Evolutionary conservation across 2,888 invertebrate species (phyloP), one percentile per base, ranked within the genome.

Genomic region (Drosophila niveifrons): DNA sequence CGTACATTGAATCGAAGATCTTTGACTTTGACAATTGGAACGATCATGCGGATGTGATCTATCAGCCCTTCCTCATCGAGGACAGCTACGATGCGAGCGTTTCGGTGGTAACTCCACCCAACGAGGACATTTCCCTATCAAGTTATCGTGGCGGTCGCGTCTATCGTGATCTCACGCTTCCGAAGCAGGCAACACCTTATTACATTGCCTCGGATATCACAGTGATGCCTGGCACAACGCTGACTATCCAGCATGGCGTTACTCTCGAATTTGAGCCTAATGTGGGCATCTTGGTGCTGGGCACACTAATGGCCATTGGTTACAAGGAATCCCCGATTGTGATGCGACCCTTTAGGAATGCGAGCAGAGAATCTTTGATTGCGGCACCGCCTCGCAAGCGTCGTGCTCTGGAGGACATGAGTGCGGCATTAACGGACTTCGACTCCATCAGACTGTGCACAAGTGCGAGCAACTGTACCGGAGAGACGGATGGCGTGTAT

Each of bases 21-120:
- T 99, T 99, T 91, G 99, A 99, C 93, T 99, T 99, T 92, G 98
- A 99, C 91, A 99, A 99, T 91, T 99, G 99, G 99, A 99, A 99
- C 91, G 97, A 98, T 92, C 98, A 98, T 91, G 98, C 98, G 0
- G 95, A 98, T 56, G 99, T 98, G 0, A 94, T 96, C 11, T 99
- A 96, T 92, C 94, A 96, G 59, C 99, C 99, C 0, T 99, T 95
- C 91, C 94, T 98, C 64, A 94, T 96, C 0, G 95, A 95, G 90
- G 95, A 97, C 76, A 94, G 94, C 52, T 95, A 97, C 83, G 96
- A 96, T 74, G 94, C 96, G 0, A 96, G 96, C 80, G 93, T 96
- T 29, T 97, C 97, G 0, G 94, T 95, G 1, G 94, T 95, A 0
- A 78, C 86, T 0, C 83, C 82, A 6, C 81, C 81, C 3, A 93